phyloP scores from a whole-genome alignment of 2,113 vertebrate species.

The Nyctibius bracteatus region DNA sequence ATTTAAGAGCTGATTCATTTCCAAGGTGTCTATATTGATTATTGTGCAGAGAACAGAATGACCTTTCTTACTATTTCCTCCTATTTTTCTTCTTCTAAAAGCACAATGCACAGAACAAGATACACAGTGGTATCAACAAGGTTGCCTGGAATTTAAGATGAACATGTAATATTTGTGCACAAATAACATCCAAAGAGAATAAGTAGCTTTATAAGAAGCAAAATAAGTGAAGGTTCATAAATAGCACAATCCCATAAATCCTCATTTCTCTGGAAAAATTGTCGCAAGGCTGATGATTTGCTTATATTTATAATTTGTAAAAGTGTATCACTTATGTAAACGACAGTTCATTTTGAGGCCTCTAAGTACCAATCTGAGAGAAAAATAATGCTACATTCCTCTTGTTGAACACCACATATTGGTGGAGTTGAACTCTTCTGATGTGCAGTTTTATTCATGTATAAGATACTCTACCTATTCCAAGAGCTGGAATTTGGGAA shows the following conservation, averaged over 20 bases:
- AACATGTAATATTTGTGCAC: background rate
- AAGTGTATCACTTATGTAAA: background rate
- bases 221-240: background rate
- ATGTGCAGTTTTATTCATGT: background rate
- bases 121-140: background rate
- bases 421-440: background rate
- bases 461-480: background rate
- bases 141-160: background rate
- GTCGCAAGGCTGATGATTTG: background rate
- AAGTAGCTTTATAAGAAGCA: background rate
- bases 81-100: background rate
- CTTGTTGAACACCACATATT: background rate
- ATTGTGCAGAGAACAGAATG: background rate
- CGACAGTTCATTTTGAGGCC: background rate
- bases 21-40: background rate
- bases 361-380: background rate
- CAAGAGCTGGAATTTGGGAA: background rate
- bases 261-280: background rate
- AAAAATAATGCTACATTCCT: background rate
- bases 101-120: background rate
- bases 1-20: background rate
- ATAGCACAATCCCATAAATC: background rate
- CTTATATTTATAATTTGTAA: background rate
- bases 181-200: background rate
- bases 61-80: background rate